Conservation (phyloP, 2,797 vertebrate genomes). For the Chelonia mydas region DNA sequence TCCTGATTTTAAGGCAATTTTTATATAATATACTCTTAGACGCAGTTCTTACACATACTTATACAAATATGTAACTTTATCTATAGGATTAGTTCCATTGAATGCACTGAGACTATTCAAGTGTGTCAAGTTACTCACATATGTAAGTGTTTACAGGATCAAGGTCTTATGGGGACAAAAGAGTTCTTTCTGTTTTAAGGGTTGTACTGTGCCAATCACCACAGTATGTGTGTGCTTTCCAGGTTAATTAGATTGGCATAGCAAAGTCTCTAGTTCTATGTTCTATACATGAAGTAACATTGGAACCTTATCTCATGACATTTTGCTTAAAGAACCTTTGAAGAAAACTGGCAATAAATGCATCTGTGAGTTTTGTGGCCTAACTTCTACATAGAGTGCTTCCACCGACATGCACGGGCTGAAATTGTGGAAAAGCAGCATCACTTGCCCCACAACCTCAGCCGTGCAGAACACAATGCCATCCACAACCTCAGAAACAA, state of each 20-base stretch:
- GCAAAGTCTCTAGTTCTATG: not conserved
- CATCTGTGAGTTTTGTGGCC: not conserved
- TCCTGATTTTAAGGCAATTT: not conserved
- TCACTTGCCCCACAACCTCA: too few species aligned
- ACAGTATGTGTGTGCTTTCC: not conserved
- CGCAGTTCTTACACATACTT: not conserved
- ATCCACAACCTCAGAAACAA: too few species aligned
- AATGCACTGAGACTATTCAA: not conserved
- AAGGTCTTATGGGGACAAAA: not conserved
- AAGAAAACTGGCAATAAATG: not conserved
- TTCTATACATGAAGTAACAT: not conserved
- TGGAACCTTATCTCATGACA: not conserved
- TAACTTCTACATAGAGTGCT: not conserved
- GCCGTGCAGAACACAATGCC: too few species aligned
- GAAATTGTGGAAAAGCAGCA: too few species aligned
- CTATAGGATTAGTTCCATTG: not conserved
- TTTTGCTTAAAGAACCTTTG: not conserved
- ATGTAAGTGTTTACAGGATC: not conserved
- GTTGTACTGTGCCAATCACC: not conserved
- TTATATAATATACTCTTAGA: not conserved
- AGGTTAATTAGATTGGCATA: not conserved
- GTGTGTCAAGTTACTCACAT: not conserved
- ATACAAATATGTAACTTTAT: not conserved
- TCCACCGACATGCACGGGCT: too few species aligned
- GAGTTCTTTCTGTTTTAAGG: not conserved